A percentile compares a stretch with the other conserved stretches of the same genome.
Evolutionary conservation across 2,888 invertebrate species (phyloP).

Genomic region (Apoda limacodes): DNA sequence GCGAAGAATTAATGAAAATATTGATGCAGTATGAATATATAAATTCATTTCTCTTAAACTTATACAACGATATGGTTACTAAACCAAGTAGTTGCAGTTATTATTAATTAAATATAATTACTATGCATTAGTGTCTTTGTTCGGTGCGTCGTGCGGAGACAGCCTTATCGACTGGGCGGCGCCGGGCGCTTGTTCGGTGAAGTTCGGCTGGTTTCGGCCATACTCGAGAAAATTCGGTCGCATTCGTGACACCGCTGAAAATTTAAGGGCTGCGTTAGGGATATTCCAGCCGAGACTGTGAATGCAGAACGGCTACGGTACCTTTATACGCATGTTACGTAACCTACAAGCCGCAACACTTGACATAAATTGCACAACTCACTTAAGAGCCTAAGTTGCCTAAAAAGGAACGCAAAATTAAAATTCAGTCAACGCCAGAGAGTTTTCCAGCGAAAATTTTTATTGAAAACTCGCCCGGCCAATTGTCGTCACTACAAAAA

Average conservation of each 20-base stretch:
- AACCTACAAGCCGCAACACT: constrained; percentile 30
- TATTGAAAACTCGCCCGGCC: constrained; percentile 32
- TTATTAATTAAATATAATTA: constrained; percentile 67
- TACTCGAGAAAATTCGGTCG: constrained; percentile 36
- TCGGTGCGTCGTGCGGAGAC: constrained; percentile 60
- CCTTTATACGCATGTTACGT: constrained; percentile 36
- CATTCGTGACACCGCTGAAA: constrained; percentile 46
- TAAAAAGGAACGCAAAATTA: constrained; percentile 5
- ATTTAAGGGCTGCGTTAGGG: constrained; percentile 63
- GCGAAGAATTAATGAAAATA: too few relatives aligned
- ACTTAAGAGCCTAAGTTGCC: background rate
- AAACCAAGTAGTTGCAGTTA: constrained; percentile 53
- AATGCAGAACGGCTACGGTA: constrained; percentile 33
- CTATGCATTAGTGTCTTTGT: constrained; percentile 69
- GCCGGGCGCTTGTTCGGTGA: constrained; percentile 38
- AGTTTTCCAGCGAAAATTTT: too few relatives aligned
- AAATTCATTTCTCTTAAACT: too few relatives aligned
- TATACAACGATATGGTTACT: constrained; percentile 50
- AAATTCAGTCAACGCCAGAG: constrained; percentile 30
- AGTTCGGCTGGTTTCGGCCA: constrained; percentile 36
- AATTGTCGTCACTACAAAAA: constrained; percentile 48
- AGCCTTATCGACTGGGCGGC: constrained; percentile 71
- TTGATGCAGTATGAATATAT: too few relatives aligned
- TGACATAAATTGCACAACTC: background rate
- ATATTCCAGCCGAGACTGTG: constrained; percentile 45